Evolutionary conservation across 2,797 vertebrate species (phyloP).

Genomic region (Melanotaenia trifasciata): DNA sequence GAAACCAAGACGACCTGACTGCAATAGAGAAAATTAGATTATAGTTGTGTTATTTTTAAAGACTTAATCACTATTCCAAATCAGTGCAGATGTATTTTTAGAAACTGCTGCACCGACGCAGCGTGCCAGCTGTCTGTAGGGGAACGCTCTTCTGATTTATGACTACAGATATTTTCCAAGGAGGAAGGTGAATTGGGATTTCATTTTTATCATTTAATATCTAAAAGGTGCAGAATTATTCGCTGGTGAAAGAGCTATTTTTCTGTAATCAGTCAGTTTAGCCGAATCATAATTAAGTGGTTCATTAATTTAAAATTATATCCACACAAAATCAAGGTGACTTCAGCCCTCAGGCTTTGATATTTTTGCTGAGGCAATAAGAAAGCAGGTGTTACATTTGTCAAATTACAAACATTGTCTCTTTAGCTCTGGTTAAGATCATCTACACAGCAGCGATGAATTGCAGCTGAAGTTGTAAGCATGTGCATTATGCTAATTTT

Average conservation of each 20-base stretch:
- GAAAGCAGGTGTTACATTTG: neutral
- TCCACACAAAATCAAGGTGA: neutral
- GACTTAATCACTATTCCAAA: conserved; percentile 8
- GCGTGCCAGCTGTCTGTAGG: neutral
- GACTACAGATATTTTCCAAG: neutral
- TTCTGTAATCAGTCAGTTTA: neutral
- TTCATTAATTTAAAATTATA: neutral
- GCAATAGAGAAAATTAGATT: conserved; percentile 13
- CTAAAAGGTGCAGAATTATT: neutral
- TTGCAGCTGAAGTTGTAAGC: neutral
- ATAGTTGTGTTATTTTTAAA: conserved; percentile 14
- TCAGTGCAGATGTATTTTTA: conserved; percentile 10
- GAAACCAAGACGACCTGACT: conserved; percentile 1
- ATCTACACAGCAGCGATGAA: neutral
- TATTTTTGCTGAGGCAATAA: too few relatives aligned
- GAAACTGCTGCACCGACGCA: conserved; percentile 1
- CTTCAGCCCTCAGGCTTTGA: too few relatives aligned
- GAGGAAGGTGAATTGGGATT: neutral
- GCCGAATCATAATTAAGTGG: neutral
- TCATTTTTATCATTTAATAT: neutral
- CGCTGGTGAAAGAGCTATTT: neutral
- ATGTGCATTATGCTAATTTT: conserved; percentile 50
- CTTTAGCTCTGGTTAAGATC: neutral
- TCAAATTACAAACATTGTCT: neutral
- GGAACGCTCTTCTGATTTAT: neutral